Base-by-base conservation (phyloP, 2,797 vertebrate species). In the Lutjanus campechanus region DNA sequence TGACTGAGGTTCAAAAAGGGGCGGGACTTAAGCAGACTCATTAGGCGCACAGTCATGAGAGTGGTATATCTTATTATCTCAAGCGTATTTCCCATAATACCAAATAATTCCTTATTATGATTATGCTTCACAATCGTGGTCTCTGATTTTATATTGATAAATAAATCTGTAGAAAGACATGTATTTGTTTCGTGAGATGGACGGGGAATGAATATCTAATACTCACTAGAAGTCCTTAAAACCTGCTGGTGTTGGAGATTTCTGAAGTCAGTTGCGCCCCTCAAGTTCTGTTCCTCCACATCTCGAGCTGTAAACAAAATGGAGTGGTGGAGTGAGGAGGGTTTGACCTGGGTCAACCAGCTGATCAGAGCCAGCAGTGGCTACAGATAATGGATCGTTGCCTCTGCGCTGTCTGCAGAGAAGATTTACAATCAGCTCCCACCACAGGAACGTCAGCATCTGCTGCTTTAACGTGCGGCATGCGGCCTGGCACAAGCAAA, bases 351-450 rank as follows among this genome's bases (percentile, higher is more conserved):
- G 41, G 76, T 82, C 47, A 16, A 44, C 15, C 58, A 46, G 73
- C 74, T 56, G 69, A 81, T 85, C 71, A 36, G 60, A 81, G 69
- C 65, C 72, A 29, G 36, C 79, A 50, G 74, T 76, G 66, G 19
- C 75, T n/a, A 11, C 77, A 58, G 51, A 25, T 92, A 87, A 88
- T 85, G 83, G 88, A 85, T 77, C 54, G 69, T 55, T 84, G 83
- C 84, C 75, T 61, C 73, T 84, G n/a, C 56, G 11, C 50, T 62
- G 47, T 82, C 86, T 69, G 67, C 50, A 6, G 20, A 46, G 76
- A 58, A 85, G 79, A 87, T 85, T 88, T 87, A 82, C 64, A 69
- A 79, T 65, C 64, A 20, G 62, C 72, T 64, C 50, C 72, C 66
- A 50, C 77, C 79, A 8, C 69, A 12, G 68, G 19, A 69, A 36